Base-by-base conservation (phyloP, 2,888 invertebrate genomes). In the Graphium colonna region DNA sequence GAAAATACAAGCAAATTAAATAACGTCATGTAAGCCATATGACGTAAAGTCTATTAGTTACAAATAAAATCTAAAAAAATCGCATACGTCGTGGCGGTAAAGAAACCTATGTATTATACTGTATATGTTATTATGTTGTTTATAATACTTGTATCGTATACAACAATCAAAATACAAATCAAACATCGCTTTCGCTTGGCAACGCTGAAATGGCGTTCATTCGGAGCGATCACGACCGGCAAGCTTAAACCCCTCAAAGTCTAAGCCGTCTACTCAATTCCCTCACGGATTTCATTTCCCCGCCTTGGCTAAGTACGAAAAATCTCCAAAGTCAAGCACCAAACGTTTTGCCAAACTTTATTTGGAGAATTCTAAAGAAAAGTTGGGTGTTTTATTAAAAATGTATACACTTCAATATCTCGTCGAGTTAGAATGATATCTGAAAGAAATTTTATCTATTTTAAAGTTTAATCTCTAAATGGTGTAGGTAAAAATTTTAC, bases 201-300 rank as follows among this genome's bases (percentile, higher is more conserved):
- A 44, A 39, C 44, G 51, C 26, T 38, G 18, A 31, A 51, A 39
- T 51, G 39, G 45, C 44, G 44, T 45, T 39, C 40, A 52, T 41
- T 52, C 46, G 18, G 28, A 45, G 28, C 51, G 39, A 17, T 28
- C 31, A 13, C 28, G 38, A 18, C 7, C 10, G 45, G n/a, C 31
- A 46, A 52, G 45, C 21, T 31, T 31, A 33, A 33, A 17, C 40
- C 45, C 12, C 36, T 36, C 40, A 31, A 4, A 15, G 45, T 52
- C 45, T 46, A 40, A 40, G 44, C 45, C 45, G 28, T 51, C 51
- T 39, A 39, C 44, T 39, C 45, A 46, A 45, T 52, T 52, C 45
- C 41, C 49, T 10, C 31, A 15, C 16, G 49, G 31, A 49, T 49
- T 41, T 49, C 41, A 41, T 49, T 49, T 31, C 49, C 49, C 39